A percentile compares a stretch with the other conserved stretches of the same genome.
Evolutionary conservation across 2,113 vertebrate genomes (phyloP).

Genomic region (Cyanoliseus patagonus): DNA sequence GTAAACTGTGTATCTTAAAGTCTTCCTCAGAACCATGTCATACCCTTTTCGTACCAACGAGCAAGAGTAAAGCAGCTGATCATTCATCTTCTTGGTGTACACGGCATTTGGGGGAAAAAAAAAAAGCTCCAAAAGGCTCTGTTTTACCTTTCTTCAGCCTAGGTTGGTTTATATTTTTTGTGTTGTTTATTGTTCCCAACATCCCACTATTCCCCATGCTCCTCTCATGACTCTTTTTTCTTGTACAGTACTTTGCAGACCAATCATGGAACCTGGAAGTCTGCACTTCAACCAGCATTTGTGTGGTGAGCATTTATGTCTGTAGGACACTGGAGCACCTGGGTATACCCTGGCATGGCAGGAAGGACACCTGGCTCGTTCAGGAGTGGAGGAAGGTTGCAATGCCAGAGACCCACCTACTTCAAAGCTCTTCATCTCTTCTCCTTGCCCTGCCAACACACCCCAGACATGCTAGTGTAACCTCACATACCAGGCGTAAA

Average conservation of each 20-base stretch:
- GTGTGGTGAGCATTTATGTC: not conserved
- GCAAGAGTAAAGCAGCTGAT: not conserved
- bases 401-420: fast-evolving
- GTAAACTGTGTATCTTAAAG: not conserved
- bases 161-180: not conserved
- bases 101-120: not conserved
- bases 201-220: not conserved
- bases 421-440: not conserved
- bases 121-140: not conserved
- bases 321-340: not conserved
- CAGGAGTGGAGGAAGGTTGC: not conserved
- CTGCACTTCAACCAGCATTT: not conserved
- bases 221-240: not conserved
- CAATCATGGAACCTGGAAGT: not conserved
- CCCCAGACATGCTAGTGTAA: not conserved
- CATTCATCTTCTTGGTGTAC: not conserved
- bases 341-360: not conserved
- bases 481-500: not conserved
- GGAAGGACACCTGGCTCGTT: not conserved
- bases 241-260: not conserved
- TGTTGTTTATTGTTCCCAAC: not conserved
- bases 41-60: not conserved
- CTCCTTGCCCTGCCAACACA: not conserved
- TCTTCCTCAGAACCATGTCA: not conserved
- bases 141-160: not conserved